Base-by-base conservation (phyloP, 2,797 vertebrate species). In the Malacoctenus gilli region DNA sequence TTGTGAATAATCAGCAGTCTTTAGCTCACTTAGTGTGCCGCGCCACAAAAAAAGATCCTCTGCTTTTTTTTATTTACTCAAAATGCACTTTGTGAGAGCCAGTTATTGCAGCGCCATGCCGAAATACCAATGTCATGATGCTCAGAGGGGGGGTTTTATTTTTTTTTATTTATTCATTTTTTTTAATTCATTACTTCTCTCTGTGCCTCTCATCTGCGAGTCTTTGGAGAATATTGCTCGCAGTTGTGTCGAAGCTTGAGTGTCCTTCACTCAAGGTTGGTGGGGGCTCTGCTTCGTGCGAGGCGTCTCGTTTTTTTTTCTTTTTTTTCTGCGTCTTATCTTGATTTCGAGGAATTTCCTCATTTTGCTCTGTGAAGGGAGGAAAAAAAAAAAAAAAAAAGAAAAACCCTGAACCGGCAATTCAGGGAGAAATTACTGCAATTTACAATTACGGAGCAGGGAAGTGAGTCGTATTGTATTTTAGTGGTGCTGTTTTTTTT, bases 1-100 rank as follows among this genome's bases (percentile, higher is more conserved):
- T 57, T 61, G 8, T 16, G 10, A 44, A 46, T 32, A 59, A 59
- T 28, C 14, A 30, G 22, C 28, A 10, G n/a, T 34, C 11, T 73
- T 28, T 28, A 28, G 25, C 9, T 28, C 25, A 2, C 9, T 28
- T 28, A 28, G 9, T 28, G 6, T 2, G n/a, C 4, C 11, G n/a
- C n/a, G n/a, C n/a, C n/a, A n/a, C n/a, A 35, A 14, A 46, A n/a
- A 8, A 22, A 18, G 25, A 62, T 8, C 22, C 20, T n/a, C n/a
- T 12, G 36, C 12, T 16, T 32, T 4, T 14, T 34, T 4, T 14
- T 34, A 36, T 7, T 23, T 10, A 37, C 10, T 16, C 6, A 12
- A 28, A 61, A 58, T 52, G 7, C 16, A 57, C 2, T 7, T 41
- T 14, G 19, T 41, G 10, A 16, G 41, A 50, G 3, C n/a, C 0